Conservation (phyloP, 2,113 vertebrate genomes). For the Sinocyclocheilus grahami region DNA sequence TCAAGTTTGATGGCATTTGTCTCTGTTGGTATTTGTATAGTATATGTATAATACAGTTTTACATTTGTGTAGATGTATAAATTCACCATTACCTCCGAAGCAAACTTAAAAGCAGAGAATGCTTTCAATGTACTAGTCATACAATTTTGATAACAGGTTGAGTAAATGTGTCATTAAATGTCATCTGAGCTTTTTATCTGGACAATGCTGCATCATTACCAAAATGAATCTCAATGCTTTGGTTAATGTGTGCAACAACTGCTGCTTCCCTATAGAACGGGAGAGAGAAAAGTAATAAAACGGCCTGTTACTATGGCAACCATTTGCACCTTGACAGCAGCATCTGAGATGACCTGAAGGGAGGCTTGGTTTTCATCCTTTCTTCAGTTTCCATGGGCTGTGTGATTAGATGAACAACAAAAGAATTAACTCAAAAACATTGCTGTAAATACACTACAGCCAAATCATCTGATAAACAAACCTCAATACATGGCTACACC, state of each 20-base stretch:
- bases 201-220: neutral
- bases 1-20: too few species aligned
- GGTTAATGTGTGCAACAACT: constrained; percentile 4
- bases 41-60: too few species aligned
- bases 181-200: neutral
- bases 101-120: neutral
- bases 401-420: constrained; percentile 28
- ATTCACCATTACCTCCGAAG: too few species aligned
- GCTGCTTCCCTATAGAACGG: constrained; percentile 32
- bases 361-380: constrained; percentile 19
- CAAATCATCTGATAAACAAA: neutral
- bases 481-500: neutral
- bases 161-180: neutral
- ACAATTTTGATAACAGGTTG: constrained; percentile 21
- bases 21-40: neutral
- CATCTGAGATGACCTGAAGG: constrained; percentile 50
- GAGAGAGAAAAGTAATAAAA: constrained; percentile 52
- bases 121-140: neutral
- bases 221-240: too few species aligned
- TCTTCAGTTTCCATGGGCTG: constrained; percentile 31
- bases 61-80: too few species aligned
- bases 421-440: neutral
- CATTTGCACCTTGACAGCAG: constrained; percentile 57
- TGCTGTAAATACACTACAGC: neutral
- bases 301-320: constrained; percentile 64